Evolutionary conservation across 2,888 invertebrate species (phyloP), one percentile per base, ranked within the genome.

Genomic region (Eurytoma californica): DNA sequence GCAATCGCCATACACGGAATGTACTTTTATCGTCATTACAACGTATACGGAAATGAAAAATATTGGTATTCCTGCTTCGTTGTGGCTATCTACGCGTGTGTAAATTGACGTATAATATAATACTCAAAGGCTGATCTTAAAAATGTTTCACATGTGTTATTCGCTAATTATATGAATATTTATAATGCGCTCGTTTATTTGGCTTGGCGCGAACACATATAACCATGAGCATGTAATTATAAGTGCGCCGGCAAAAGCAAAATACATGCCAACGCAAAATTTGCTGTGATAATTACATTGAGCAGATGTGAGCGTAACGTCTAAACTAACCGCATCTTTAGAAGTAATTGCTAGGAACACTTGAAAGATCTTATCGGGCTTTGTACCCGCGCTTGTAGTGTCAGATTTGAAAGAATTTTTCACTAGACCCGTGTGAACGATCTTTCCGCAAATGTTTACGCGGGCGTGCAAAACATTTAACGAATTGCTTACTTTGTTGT

Each of bases 101-200:
- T 73, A 20, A 39, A 69, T 74, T 77, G 60, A 53, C 39, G 7
- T 39, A 58, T n/a, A 57, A 57, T 55, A 53, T 75, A 66, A 72
- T 55, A 60, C 13, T 18, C 53, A 72, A 63, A 68, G 72, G 72
- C 58, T 75, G 78, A 58, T 78, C 63, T 78, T 75, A 39, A 77
- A 66, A 74, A 65, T 20, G 30, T 20, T 20, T 72, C 49, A 39
- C 60, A 55, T 20, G 39, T 57, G 51, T 51, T 72, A 73, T 78
- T 74, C 49, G 39, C 63, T 80, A 80, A 78, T 78, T 74, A 69
- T 57, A 78, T 75, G 74, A 78, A 78, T 80, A 78, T 78, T 75
- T 75, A 80, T 72, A 72, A 55, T n/a, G 24, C 74, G 2, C 49
- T 65, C 67, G 20, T 78, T 78, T 67, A 53, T 60, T 73, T 63